phyloP scores from a whole-genome alignment of 2,797 vertebrate species.

The Pyrocephalus nanus region DNA sequence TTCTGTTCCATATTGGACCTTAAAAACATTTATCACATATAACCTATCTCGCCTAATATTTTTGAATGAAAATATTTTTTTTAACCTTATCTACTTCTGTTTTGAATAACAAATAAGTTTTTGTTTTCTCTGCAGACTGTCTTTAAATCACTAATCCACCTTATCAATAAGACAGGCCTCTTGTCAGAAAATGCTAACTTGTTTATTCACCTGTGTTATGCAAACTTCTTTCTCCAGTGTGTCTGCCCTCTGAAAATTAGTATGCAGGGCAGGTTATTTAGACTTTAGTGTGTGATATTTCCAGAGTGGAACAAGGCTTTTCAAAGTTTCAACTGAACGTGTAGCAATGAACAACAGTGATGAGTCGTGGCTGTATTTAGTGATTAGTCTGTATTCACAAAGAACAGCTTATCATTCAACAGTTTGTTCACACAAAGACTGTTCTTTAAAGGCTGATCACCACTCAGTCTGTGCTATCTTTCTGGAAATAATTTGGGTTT shows the following conservation, averaged over 20 bases:
- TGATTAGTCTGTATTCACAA: background rate
- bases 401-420: background rate
- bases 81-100: background rate
- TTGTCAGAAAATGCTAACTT: background rate
- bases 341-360: background rate
- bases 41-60: background rate
- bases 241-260: background rate
- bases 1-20: background rate
- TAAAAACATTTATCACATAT: background rate
- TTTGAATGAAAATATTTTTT: slow-evolving; percentile 39
- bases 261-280: background rate
- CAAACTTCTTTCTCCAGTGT: background rate
- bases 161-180: background rate
- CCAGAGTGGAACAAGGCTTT: background rate
- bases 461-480: background rate
- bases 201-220: background rate
- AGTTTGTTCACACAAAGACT: background rate
- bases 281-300: background rate
- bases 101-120: background rate
- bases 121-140: background rate
- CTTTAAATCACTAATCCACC: background rate
- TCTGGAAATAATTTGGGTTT: background rate
- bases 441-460: background rate
- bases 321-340: background rate
- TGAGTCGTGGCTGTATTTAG: background rate